Base-by-base conservation (phyloP, 2,888 invertebrate species). In the Polylopha cassiicola region DNA sequence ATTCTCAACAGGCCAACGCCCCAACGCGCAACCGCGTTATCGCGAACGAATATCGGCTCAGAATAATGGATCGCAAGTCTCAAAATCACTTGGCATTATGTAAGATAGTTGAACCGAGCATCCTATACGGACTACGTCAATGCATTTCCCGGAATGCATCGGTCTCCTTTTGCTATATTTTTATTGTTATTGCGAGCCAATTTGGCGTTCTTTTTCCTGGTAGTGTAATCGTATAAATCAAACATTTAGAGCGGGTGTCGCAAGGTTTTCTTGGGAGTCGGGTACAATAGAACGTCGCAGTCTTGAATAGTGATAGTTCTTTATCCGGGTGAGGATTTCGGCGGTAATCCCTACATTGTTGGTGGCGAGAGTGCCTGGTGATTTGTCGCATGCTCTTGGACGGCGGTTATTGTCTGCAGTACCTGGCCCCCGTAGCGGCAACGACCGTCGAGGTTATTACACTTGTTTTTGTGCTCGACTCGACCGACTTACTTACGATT, bases 1-100 rank as follows among this genome's bases (percentile, higher is more conserved):
- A 82, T 84, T 82, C 81, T 77, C 69, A 61, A 65, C 74, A 73
- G 82, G 81, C 73, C 82, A 81, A 74, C 80, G 81, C 75, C 74
- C 78, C 74, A 75, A 66, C 63, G 65, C 65, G 67, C 59, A 61
- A 58, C 62, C 54, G 38, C 17, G 44, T 33, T 34, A 47, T 20
- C 43, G 44, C 68, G 58, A 48, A 47, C 61, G 47, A 74, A 67
- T 69, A 55, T 65, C 52, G 53, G 48, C 53, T 55, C 58, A 55
- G 52, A 46, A 29, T 24, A 46, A 45, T 43, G 34, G 8, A 7
- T 4, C 37, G 41, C 47, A 75, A 63, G 70, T 56, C 58, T 58
- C 49, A 65, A 59, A 70, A 56, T 62, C 37, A 62, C 53, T 30
- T 62, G 61, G 51, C 61, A 17, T 30, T 23, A 39, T 32, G 36